A percentile compares a stretch with the other conserved stretches of the same genome.
These are phyloP conservation scores for Amazona guildingii DNA, from an alignment of 2,113 vertebrate genomes.

Conservation along the genomic window DNA sequence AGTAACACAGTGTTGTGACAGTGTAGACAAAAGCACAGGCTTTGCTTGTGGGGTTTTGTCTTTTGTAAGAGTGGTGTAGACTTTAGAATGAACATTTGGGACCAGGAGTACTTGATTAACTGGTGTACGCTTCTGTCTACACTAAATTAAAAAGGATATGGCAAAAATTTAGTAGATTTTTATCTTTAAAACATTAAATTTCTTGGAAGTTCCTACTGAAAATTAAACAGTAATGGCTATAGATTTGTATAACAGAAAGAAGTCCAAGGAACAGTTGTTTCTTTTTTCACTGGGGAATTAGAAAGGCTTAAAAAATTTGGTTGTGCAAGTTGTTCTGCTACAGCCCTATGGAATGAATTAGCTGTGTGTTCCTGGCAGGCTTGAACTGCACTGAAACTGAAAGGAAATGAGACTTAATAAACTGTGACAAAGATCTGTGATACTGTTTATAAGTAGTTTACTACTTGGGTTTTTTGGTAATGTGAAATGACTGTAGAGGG, in stretches of 20 bases:
- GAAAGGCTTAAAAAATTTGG: neutral
- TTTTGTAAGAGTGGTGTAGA: neutral
- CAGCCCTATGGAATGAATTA: neutral
- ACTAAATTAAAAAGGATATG: neutral
- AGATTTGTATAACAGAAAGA: neutral
- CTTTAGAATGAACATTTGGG: neutral
- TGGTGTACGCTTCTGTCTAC: neutral
- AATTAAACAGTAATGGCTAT: neutral
- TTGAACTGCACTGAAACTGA: neutral
- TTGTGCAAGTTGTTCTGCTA: neutral
- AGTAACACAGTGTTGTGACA: neutral
- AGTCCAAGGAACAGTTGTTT: neutral
- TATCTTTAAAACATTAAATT: neutral
- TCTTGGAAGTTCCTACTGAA: neutral
- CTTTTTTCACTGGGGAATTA: neutral
- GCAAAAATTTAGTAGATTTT: neutral
- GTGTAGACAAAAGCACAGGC: neutral
- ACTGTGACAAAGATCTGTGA: neutral
- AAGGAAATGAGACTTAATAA: neutral
- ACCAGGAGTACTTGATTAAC: neutral
- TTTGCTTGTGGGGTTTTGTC: neutral
- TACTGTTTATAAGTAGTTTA: neutral
- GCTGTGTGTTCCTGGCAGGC: neutral
- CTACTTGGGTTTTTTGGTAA: neutral
- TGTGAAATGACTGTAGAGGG: constrained; percentile 27